Percentiles rank a stretch among this genome's conserved stretches.
Evolutionary conservation across 2,888 invertebrate species (phyloP).

Genomic region (Branchipolynoe longqiensis): DNA sequence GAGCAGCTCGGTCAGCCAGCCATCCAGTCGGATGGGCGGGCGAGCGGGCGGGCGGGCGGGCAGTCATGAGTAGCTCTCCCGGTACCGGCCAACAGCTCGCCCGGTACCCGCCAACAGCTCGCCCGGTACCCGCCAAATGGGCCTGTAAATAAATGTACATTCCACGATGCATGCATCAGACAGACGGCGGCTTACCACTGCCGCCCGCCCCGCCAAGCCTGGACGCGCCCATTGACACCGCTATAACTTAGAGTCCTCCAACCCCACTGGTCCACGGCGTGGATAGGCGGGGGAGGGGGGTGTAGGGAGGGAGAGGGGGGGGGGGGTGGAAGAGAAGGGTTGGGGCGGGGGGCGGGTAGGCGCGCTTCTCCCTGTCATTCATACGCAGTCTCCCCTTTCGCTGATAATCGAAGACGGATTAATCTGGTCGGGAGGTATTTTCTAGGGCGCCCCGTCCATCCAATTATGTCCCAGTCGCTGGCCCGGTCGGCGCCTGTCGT

Average conservation of each 20-base stretch:
- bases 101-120: neutral
- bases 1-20: no score
- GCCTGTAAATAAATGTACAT: conserved; percentile 52
- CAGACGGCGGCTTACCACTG: no score
- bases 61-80: no score
- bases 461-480: conserved; percentile 29
- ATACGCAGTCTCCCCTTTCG: conserved; percentile 22
- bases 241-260: conserved; percentile 38
- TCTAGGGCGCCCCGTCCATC: conserved; percentile 42
- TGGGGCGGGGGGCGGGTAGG: no score
- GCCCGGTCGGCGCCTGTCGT: neutral
- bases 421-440: conserved; percentile 29
- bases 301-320: no score
- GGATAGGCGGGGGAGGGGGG: no score
- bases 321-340: no score
- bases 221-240: neutral
- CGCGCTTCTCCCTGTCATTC: conserved; percentile 39
- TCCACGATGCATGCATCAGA: conserved; percentile 39
- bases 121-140: conserved; percentile 41
- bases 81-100: neutral
- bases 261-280: neutral
- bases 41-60: no score
- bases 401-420: conserved; percentile 44
- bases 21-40: no score
- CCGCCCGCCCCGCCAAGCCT: neutral